Conservation (phyloP, 1,140 invertebrate genomes). For the Drosophila oshimai region DNA sequence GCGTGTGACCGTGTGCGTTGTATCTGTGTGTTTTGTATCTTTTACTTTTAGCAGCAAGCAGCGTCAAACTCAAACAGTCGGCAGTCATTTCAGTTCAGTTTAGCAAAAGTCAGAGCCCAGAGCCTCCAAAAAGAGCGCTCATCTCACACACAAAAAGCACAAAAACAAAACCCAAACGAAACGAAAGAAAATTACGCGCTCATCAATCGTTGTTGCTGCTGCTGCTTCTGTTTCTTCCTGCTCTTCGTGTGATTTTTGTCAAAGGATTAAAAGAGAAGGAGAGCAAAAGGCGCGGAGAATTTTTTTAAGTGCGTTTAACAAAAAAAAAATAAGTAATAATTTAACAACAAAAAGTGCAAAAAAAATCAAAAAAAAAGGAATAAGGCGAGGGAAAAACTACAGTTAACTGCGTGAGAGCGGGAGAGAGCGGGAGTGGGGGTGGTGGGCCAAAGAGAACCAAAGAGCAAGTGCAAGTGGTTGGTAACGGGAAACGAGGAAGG, state of each 20-base stretch:
- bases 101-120: constrained; percentile 30
- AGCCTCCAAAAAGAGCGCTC: constrained; percentile 5
- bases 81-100: constrained; percentile 59
- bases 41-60: constrained; percentile 81
- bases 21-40: constrained; percentile 67
- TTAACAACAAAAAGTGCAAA: constrained; percentile 25
- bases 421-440: not conserved
- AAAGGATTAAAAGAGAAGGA: constrained; percentile 2
- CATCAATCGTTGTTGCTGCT: constrained; percentile 15
- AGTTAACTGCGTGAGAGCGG: constrained; percentile 29
- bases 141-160: constrained; percentile 30
- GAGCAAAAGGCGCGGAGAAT: constrained; percentile 64
- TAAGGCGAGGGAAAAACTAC: constrained; percentile 37
- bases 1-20: constrained; percentile 5
- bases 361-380: constrained; percentile 9
- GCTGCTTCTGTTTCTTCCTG: not conserved
- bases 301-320: constrained; percentile 52
- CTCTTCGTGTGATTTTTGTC: constrained; percentile 1
- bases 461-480: constrained; percentile 68
- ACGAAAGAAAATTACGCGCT: constrained; percentile 54
- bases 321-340: constrained; percentile 6
- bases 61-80: constrained; percentile 56
- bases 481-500: constrained; percentile 28
- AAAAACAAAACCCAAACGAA: constrained; percentile 59
- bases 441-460: constrained; percentile 17